phyloP scores from a whole-genome alignment of 2,113 vertebrate species.

The Chamaea fasciata region DNA sequence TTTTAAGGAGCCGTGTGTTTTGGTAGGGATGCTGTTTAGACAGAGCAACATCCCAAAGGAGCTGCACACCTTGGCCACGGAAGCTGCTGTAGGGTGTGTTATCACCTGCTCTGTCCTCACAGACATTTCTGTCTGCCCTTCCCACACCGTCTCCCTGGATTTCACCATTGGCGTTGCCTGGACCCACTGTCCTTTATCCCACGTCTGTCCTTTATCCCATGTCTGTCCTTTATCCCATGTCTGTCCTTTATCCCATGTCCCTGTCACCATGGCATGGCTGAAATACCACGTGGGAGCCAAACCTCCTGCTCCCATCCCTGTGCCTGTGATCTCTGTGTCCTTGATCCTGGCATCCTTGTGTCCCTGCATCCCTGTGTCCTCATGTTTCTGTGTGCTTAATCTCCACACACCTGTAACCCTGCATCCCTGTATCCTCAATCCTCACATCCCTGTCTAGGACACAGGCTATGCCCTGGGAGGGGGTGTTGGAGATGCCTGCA shows the following conservation, averaged over 20 bases:
- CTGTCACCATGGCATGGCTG: fast-evolving
- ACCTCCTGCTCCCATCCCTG: background rate
- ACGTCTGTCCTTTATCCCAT: background rate
- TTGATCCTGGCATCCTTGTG: background rate
- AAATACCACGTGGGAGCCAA: background rate
- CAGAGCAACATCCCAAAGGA: background rate
- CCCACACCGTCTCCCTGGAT: fast-evolving
- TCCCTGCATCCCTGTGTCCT: background rate
- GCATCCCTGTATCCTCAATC: background rate
- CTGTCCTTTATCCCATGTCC: too few species aligned
- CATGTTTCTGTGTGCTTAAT: background rate
- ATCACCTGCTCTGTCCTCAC: background rate
- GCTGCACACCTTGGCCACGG: background rate
- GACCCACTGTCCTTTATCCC: background rate
- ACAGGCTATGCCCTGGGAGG: fast-evolving
- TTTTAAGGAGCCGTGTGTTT: fast-evolving
- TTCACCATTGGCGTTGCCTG: background rate
- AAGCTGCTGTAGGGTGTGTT: background rate
- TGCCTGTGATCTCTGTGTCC: background rate
- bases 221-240: background rate
- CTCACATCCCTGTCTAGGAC: background rate
- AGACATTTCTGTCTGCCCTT: background rate
- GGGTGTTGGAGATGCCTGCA: background rate
- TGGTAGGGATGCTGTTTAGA: background rate
- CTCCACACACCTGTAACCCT: too few species aligned